phyloP scores from a whole-genome alignment of 2,888 invertebrate species.

The Bruchidius siliquastri region DNA sequence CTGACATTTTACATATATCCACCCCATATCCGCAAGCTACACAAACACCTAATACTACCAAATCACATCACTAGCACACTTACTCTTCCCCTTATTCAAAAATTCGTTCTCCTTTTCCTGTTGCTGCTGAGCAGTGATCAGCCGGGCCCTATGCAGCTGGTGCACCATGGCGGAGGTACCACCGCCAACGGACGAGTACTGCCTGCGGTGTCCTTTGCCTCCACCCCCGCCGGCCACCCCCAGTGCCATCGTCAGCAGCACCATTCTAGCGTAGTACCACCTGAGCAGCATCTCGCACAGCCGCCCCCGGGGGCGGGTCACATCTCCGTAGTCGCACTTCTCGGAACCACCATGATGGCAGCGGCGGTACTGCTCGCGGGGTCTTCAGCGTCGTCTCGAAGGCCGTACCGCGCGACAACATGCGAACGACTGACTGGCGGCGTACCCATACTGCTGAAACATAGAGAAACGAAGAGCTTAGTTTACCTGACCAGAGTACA shows the following conservation, averaged over 20 bases:
- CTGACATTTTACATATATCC: background rate
- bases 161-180: background rate
- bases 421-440: slow-evolving; percentile 26
- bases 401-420: slow-evolving; percentile 14
- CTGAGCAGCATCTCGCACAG: slow-evolving; percentile 3
- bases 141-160: background rate
- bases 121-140: slow-evolving; percentile 1
- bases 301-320: slow-evolving; percentile 1
- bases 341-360: background rate
- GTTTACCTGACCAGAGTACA: slow-evolving; percentile 24
- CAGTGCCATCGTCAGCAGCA: background rate
- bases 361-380: slow-evolving; percentile 1
- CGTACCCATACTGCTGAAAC: slow-evolving; percentile 30
- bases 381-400: background rate
- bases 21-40: background rate
- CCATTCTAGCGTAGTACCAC: slow-evolving; percentile 6
- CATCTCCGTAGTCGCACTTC: background rate
- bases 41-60: background rate
- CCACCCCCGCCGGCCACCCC: background rate
- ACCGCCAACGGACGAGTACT: slow-evolving; percentile 12
- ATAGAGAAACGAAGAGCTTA: slow-evolving; percentile 26
- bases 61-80: slow-evolving; percentile 21
- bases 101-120: slow-evolving; percentile 36
- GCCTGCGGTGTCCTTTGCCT: background rate
- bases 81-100: slow-evolving; percentile 43